Conservation (phyloP, 2,797 vertebrate species). For the Sebastes ruberrimus region DNA sequence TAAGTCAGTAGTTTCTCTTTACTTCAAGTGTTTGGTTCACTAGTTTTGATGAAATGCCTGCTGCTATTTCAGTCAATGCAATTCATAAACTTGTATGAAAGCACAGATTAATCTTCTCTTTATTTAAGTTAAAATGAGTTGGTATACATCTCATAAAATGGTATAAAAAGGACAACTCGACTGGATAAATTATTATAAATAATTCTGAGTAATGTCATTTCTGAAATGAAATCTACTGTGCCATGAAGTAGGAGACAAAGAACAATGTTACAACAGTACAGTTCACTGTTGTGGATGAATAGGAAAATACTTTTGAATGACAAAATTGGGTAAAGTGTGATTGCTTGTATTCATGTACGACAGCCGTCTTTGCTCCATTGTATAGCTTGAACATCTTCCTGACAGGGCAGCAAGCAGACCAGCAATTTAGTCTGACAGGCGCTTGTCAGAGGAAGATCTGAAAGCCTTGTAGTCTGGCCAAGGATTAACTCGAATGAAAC, state of each 20-base stretch:
- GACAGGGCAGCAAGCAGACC: slow-evolving; percentile 16
- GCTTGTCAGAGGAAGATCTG: neutral
- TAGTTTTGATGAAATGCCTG: neutral
- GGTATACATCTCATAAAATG: neutral
- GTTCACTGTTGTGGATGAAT: neutral
- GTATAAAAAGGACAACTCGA: neutral
- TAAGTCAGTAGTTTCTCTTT: neutral
- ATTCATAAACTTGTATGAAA: neutral
- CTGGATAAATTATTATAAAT: neutral
- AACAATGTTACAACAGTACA: neutral
- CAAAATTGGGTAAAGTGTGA: neutral
- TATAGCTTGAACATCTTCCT: slow-evolving; percentile 6
- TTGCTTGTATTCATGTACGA: slow-evolving; percentile 10
- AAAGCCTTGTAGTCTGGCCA: slow-evolving; percentile 11
- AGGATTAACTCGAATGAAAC: slow-evolving; percentile 20
- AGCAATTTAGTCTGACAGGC: slow-evolving; percentile 34
- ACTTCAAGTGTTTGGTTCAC: neutral
- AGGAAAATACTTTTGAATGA: neutral
- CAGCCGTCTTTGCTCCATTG: slow-evolving; percentile 22
- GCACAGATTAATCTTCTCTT: neutral
- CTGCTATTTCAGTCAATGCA: neutral
- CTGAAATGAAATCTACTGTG: neutral
- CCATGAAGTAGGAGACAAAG: neutral
- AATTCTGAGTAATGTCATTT: neutral
- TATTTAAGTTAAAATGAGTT: neutral